Base-by-base conservation (phyloP, 2,888 invertebrate species). In the Catocala nupta region DNA sequence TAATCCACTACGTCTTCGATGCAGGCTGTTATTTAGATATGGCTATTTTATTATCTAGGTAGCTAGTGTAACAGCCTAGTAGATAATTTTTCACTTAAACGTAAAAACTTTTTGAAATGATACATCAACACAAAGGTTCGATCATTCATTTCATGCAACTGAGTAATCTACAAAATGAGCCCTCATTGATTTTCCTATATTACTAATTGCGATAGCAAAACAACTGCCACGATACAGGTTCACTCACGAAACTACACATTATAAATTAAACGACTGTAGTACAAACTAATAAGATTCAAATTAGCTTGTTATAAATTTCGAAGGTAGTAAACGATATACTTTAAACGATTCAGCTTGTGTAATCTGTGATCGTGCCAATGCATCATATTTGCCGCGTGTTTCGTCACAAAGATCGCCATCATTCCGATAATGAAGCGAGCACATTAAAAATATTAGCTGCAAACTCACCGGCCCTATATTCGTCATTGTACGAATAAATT, bases 331-430 rank as follows among this genome's bases (percentile, higher is more conserved):
- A 70, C 44, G 73, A 71, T 73, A 69, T 68, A 79, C 79, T 82
- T 81, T 82, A 81, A 82, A 78, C 70, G 82, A 81, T 85, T 78
- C 79, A 81, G 75, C 70, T 2, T 79, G 71, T 76, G 79, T 81
- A 89, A 92, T 92, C 91, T 81, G 63, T 61, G 82, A 90, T 91
- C 91, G 84, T 80, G 82, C 84, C 90, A 82, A 93, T 93, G 86
- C 92, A 93, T 93, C 92, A 93, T 92, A 90, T 91, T 92, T 90
- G 92, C 88, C 82, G 86, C 86, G 84, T 81, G 88, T 91, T 91
- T 90, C 91, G 90, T 92, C 90, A 90, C 83, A 78, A 77, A 74
- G 89, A 90, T 89, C 85, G 80, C 82, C 76, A 88, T 88, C 86
- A 79, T 70, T 69, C 78, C 78, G 86, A 89, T 91, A 90, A 90